phyloP scores from a whole-genome alignment of 2,113 vertebrate species.

The Damaliscus lunatus region DNA sequence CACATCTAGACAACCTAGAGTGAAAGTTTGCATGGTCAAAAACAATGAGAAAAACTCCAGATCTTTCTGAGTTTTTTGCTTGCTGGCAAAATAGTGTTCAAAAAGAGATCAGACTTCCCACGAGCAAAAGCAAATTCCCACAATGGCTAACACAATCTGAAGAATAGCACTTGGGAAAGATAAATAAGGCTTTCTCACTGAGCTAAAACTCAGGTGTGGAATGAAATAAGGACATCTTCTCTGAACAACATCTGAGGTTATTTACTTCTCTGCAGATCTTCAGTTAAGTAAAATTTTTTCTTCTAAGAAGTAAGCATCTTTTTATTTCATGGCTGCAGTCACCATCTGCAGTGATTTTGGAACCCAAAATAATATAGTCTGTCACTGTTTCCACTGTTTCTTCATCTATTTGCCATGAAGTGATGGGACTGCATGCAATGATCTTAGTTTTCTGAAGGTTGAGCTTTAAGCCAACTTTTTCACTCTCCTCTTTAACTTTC shows the following conservation, averaged over 20 bases:
- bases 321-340: background rate
- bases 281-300: background rate
- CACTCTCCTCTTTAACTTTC: background rate
- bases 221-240: background rate
- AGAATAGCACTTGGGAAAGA: background rate
- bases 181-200: background rate
- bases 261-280: background rate
- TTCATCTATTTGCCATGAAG: background rate
- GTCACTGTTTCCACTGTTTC: background rate
- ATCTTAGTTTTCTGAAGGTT: background rate
- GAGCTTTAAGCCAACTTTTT: background rate
- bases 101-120: background rate
- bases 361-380: background rate
- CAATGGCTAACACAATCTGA: background rate
- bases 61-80: background rate
- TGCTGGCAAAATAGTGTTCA: background rate
- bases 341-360: background rate
- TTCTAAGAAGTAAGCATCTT: background rate
- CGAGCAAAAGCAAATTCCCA: background rate
- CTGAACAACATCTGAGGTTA: background rate
- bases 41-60: background rate
- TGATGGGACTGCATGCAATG: background rate
- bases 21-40: background rate
- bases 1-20: background rate
- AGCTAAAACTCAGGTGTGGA: background rate